Evolutionary conservation across 2,888 invertebrate species (phyloP).

Genomic region (Bombylius major): DNA sequence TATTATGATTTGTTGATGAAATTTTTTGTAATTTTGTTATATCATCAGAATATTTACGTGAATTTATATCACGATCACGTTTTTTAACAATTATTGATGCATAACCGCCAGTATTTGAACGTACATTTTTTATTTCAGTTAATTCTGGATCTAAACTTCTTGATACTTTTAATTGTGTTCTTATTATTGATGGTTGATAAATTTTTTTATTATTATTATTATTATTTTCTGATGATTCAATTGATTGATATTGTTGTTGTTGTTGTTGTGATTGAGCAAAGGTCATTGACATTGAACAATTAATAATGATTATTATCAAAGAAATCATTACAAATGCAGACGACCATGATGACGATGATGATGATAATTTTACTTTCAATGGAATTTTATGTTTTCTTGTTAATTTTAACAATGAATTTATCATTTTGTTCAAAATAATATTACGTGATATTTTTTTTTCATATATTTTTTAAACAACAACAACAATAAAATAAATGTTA

Average conservation of each 20-base stretch:
- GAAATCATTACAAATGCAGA: neutral
- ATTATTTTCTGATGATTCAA: no score
- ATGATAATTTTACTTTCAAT: no score
- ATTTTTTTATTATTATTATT: neutral
- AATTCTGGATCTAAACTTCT: conserved; percentile 64
- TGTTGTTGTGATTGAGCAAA: neutral
- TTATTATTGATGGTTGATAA: conserved; percentile 44
- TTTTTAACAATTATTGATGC: conserved; percentile 67
- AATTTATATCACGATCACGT: conserved; percentile 34
- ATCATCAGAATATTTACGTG: neutral
- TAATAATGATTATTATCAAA: neutral
- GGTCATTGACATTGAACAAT: neutral
- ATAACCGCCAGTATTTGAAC: conserved; percentile 60
- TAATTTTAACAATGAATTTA: no score
- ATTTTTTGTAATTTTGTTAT: conserved; percentile 1
- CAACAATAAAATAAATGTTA: no score
- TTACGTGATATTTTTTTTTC: no score
- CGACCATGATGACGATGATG: no score
- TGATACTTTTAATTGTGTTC: conserved; percentile 64
- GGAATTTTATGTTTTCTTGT: no score
- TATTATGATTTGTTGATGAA: neutral
- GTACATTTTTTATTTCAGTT: conserved; percentile 63
- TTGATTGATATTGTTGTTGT: neutral
- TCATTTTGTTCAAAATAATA: no score
- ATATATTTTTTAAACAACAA: no score